Conservation (phyloP, 2,888 invertebrate species). For the Tachina grossa region DNA sequence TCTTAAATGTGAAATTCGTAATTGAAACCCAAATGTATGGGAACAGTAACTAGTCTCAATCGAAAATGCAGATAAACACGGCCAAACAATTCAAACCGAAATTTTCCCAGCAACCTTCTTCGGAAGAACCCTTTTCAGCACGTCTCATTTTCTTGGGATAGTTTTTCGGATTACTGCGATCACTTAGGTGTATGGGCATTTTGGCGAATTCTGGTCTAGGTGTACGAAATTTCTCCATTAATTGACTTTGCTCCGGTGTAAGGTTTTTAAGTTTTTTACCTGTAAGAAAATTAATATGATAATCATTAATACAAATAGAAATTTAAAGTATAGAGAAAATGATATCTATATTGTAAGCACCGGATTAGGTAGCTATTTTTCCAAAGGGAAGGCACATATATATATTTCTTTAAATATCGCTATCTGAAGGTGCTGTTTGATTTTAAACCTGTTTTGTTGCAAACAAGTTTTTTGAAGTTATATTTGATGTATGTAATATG, state of each 20-base stretch:
- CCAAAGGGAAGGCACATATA: too few species aligned
- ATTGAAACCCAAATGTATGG: constrained; percentile 14
- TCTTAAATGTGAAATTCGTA: constrained; percentile 13
- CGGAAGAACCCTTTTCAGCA: constrained; percentile 77
- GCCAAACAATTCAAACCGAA: constrained; percentile 82
- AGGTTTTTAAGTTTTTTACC: constrained; percentile 81
- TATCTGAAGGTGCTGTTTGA: too few species aligned
- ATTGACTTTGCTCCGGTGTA: constrained; percentile 80
- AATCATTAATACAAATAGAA: too few species aligned
- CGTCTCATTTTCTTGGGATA: constrained; percentile 82
- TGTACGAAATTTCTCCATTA: constrained; percentile 81
- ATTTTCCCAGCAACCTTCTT: constrained; percentile 81
- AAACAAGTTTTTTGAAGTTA: too few species aligned
- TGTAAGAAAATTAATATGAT: constrained; percentile 53
- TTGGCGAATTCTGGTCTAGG: constrained; percentile 81
- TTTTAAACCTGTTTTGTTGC: too few species aligned
- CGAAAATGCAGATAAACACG: constrained; percentile 82
- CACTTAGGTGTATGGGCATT: constrained; percentile 82
- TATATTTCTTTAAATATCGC: too few species aligned
- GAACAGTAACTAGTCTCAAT: constrained; percentile 75
- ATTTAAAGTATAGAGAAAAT: too few species aligned
- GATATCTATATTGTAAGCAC: too few species aligned
- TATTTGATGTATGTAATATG: too few species aligned
- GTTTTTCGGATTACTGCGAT: constrained; percentile 82
- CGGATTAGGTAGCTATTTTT: too few species aligned